Percentiles rank a stretch among this genome's conserved stretches.
These are phyloP conservation scores for Cryptocheilus praepositus DNA, from an alignment of 2,888 invertebrate species.

Conservation along the genomic window DNA sequence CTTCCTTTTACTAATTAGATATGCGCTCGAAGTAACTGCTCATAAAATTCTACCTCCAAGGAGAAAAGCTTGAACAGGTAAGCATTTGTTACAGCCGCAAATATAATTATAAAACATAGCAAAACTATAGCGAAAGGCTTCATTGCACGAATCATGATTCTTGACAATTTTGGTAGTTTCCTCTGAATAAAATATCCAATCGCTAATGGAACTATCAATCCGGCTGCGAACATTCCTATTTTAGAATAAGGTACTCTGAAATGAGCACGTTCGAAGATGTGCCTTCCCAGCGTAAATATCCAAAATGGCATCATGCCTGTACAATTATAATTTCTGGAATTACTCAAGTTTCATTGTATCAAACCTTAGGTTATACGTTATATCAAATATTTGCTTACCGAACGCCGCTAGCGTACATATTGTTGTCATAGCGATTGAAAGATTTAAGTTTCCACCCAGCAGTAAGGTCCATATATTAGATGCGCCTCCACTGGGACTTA, in stretches of 20 bases:
- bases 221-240: constrained; percentile 84
- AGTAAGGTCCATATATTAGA: constrained; percentile 97
- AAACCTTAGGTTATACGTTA: no score
- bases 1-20: not conserved
- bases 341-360: no score
- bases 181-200: constrained; percentile 83
- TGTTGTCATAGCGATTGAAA: constrained; percentile 97
- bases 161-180: constrained; percentile 81
- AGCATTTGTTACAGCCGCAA: constrained; percentile 91
- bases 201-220: constrained; percentile 85
- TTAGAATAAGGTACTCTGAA: constrained; percentile 87
- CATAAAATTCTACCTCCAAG: constrained; percentile 81
- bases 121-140: constrained; percentile 89
- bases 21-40: not conserved
- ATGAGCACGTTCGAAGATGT: constrained; percentile 83
- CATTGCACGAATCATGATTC: constrained; percentile 85
- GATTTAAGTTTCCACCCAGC: constrained; percentile 92
- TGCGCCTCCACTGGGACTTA: constrained; percentile 95
- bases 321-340: no score
- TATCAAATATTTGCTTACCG: constrained; percentile 75
- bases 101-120: constrained; percentile 88
- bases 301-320: constrained; percentile 91
- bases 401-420: constrained; percentile 92
- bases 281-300: constrained; percentile 90
- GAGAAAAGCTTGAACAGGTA: constrained; percentile 93